These are phyloP conservation scores for Phataginus tetradactyla DNA, from an alignment of 2,797 vertebrate species.

Conservation along the genomic window DNA sequence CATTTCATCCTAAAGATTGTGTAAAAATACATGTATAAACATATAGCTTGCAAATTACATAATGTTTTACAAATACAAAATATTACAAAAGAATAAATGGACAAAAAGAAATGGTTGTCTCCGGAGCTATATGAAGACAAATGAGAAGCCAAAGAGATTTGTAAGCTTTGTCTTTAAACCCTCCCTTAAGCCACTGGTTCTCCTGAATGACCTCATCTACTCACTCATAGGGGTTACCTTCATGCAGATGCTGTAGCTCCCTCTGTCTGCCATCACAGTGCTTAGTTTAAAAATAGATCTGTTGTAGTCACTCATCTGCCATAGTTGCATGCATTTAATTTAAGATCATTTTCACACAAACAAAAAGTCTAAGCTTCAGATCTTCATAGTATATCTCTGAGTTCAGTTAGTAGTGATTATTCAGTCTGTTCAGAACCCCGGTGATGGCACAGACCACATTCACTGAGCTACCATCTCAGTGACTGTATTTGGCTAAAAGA, in stretches of 20 bases:
- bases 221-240: neutral
- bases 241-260: neutral
- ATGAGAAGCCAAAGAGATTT: neutral
- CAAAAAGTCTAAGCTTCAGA: neutral
- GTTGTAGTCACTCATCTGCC: neutral
- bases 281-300: neutral
- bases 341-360: conserved; percentile 27
- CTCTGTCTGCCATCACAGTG: neutral
- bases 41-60: neutral
- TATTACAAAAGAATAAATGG: neutral
- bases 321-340: neutral
- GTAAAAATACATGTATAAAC: neutral
- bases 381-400: neutral
- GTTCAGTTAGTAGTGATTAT: neutral
- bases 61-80: neutral
- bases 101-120: neutral
- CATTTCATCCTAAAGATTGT: neutral
- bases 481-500: neutral
- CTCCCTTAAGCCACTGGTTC: neutral
- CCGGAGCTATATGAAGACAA: neutral
- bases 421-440: neutral
- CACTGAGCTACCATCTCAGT: neutral
- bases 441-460: neutral
- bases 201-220: neutral
- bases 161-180: neutral